A percentile compares a stretch with the other conserved stretches of the same genome.
Evolutionary conservation across 2,888 invertebrate genomes (phyloP).

Genomic region (Aradus depressus): DNA sequence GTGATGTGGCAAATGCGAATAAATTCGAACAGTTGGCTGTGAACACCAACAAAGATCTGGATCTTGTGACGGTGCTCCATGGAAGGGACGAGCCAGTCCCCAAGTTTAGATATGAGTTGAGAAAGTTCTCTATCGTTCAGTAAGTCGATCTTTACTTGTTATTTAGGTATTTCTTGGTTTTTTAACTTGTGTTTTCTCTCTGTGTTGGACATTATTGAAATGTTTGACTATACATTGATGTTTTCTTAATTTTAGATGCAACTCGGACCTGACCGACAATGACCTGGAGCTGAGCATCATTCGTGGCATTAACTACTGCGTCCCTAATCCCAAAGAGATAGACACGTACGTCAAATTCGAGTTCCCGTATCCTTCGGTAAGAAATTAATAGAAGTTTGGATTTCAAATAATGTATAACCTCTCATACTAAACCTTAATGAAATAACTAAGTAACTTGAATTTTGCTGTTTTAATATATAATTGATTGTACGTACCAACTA

Average conservation of each 20-base stretch:
- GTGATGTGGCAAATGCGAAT: conserved; percentile 80
- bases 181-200: neutral
- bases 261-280: conserved; percentile 84
- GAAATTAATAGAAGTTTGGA: conserved; percentile 31
- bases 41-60: conserved; percentile 76
- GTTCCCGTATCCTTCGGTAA: conserved; percentile 78
- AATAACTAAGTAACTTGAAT: no score
- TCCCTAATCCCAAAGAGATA: conserved; percentile 70
- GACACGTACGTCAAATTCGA: conserved; percentile 90
- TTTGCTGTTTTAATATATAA: no score
- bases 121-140: conserved; percentile 81
- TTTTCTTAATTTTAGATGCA: conserved; percentile 44
- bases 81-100: conserved; percentile 48
- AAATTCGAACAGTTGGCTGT: conserved; percentile 79
- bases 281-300: conserved; percentile 78
- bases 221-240: neutral
- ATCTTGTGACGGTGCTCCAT: conserved; percentile 60
- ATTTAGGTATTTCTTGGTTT: neutral
- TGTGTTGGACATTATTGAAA: neutral
- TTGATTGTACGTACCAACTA: no score
- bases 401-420: conserved; percentile 13
- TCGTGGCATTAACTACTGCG: conserved; percentile 77
- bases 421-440: neutral
- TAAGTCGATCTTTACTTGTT: conserved; percentile 37
- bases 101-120: conserved; percentile 85